phyloP scores from a whole-genome alignment of 2,888 invertebrate species.

The Acronicta psi region DNA sequence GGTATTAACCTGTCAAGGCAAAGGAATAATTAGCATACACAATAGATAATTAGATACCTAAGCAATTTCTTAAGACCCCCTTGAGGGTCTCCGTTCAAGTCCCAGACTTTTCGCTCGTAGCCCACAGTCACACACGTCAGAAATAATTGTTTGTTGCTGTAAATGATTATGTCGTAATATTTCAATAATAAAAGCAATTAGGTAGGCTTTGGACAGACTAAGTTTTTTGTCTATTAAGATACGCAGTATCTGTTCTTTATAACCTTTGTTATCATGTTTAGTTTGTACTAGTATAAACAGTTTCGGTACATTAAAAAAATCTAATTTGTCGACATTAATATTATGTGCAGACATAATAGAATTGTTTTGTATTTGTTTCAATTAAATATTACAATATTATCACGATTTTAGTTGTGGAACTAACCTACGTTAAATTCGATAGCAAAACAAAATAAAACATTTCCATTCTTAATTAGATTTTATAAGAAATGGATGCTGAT shows the following conservation, averaged over 20 bases:
- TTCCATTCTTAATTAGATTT: conserved; percentile 10
- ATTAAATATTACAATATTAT: background rate
- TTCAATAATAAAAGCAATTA: conserved; percentile 22
- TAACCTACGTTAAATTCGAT: conserved; percentile 5
- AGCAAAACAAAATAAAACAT: background rate
- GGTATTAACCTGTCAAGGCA: too few relatives aligned
- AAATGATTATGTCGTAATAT: conserved; percentile 15
- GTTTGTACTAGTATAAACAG: conserved; percentile 8
- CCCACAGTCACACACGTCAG: too few relatives aligned
- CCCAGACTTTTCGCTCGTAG: too few relatives aligned
- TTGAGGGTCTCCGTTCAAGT: too few relatives aligned
- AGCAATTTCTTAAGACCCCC: too few relatives aligned
- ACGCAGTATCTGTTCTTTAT: conserved; percentile 2
- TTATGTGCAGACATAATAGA: background rate
- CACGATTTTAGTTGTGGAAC: conserved; percentile 1
- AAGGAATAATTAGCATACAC: too few relatives aligned
- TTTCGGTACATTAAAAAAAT: background rate
- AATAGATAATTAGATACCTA: too few relatives aligned
- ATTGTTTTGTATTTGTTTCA: background rate
- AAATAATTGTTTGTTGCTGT: background rate
- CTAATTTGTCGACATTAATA: background rate
- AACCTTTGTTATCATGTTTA: conserved; percentile 7
- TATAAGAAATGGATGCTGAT: conserved; percentile 2
- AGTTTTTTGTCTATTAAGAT: conserved; percentile 7
- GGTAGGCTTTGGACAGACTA: conserved; percentile 3